Percentiles rank a stretch among this genome's conserved stretches.
phyloP scores from a whole-genome alignment of 1,140 invertebrate species.

The Lepidurus packardi region DNA sequence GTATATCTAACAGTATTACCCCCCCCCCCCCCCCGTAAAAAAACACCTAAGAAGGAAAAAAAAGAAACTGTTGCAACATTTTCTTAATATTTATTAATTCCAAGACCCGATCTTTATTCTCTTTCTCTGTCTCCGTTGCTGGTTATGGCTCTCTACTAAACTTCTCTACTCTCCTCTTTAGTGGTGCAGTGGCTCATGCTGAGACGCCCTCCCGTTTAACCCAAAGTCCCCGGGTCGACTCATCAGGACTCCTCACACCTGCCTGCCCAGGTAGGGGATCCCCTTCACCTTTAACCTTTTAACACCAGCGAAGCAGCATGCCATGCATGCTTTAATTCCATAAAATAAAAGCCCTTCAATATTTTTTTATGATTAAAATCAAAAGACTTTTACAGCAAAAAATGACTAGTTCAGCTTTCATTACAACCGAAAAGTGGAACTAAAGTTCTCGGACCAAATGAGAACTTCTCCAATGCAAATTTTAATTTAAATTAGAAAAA shows the following conservation, averaged over 20 bases:
- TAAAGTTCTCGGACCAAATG: too few relatives aligned
- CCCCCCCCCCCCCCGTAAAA: not conserved
- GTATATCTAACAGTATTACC: not conserved
- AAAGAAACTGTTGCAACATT: not conserved
- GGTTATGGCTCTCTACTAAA: not conserved
- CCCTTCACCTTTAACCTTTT: slow-evolving; percentile 21
- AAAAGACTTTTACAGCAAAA: not conserved
- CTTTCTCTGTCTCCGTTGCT: not conserved
- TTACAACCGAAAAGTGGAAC: too few relatives aligned
- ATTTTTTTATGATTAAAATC: not conserved
- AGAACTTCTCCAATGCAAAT: too few relatives aligned
- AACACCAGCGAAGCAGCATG: slow-evolving; percentile 8
- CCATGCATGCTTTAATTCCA: slow-evolving; percentile 19
- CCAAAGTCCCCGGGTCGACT: slow-evolving; percentile 20
- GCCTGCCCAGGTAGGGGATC: slow-evolving; percentile 20
- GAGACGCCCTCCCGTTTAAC: slow-evolving; percentile 17
- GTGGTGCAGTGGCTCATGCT: slow-evolving; percentile 16
- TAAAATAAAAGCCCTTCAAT: slow-evolving; percentile 6
- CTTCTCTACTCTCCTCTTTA: not conserved
- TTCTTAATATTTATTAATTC: slow-evolving; percentile 20
- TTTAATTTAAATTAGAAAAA: too few relatives aligned
- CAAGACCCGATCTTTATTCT: not conserved
- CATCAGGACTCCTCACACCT: slow-evolving; percentile 20
- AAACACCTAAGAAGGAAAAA: not conserved
- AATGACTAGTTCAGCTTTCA: not conserved